Evolutionary conservation across 2,113 vertebrate species (phyloP), one percentile per base, ranked within the genome.

Genomic region (Cheilinus undulatus): DNA sequence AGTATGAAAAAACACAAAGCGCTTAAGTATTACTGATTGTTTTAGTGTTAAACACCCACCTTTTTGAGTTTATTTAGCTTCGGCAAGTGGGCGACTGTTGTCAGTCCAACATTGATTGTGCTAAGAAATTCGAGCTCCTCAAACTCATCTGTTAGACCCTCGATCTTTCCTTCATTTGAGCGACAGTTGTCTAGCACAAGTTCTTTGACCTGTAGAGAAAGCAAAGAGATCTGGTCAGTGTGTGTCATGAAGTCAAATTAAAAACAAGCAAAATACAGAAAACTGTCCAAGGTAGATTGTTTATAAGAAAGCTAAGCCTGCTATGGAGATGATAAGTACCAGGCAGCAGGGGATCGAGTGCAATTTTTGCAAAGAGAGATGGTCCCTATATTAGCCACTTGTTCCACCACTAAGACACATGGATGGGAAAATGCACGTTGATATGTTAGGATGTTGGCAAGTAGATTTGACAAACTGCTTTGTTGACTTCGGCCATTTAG

Each of bases 11-110:
- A 60, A 4, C 3, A 5, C 8, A 22, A n/a, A 50, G 38, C 24
- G n/a, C 34, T 13, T 40, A 13, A 3, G 26, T 59, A 20, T 11
- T n/a, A n/a, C n/a, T n/a, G n/a, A n/a, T n/a, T n/a, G n/a, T n/a
- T n/a, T n/a, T n/a, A n/a, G 17, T 3, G 40, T 7, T 40, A 74
- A 20, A 7, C 40, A 63, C 80, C 57, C 87, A 99, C 98, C 97
- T 99, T 99, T 95, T 98, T 99, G 67, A 99, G 96, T 95, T 99
- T 99, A 91, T 96, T 98, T 94, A 99, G 94, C 93, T 97, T 98
- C 83, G 98, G 97, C 95, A 99, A 90, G 92, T 99, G 96, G 69
- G 95, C 94, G 4, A 99, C 95, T 73, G 98, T 97, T 73, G 94
- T 94, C 91, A 99, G 92, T 87, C 97, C 96, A 52, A 98, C 96